Conservation (phyloP, 2,888 invertebrate species). For the Catotricha subobsoleta region DNA sequence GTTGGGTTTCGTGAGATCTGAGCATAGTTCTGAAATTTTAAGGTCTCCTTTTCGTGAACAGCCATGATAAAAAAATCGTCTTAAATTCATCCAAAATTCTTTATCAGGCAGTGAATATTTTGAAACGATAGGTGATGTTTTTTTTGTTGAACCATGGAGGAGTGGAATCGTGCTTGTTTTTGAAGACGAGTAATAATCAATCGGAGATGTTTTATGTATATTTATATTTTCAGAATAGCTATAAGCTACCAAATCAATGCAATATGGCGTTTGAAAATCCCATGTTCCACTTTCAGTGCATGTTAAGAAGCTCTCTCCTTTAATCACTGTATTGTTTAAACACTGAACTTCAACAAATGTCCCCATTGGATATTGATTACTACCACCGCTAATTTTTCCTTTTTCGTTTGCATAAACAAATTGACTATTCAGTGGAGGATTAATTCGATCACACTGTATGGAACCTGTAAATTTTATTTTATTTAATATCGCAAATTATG, state of each 20-base stretch:
- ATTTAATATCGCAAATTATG: neutral
- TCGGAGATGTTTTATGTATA: no score
- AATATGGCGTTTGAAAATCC: constrained; percentile 23
- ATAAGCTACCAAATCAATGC: neutral
- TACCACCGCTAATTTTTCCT: constrained; percentile 12
- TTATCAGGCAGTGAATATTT: constrained; percentile 5
- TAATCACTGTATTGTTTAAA: constrained; percentile 25
- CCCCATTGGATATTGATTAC: constrained; percentile 20
- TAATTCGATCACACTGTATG: constrained; percentile 22
- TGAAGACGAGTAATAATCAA: no score
- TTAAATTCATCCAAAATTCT: constrained; percentile 11
- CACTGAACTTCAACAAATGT: constrained; percentile 37
- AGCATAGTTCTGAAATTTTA: neutral
- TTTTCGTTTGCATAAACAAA: constrained; percentile 25
- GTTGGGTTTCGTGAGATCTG: neutral
- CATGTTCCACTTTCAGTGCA: constrained; percentile 37
- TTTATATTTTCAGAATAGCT: neutral
- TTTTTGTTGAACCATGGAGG: no score
- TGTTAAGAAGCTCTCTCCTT: constrained; percentile 31
- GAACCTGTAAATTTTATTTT: constrained; percentile 13
- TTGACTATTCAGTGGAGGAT: constrained; percentile 21
- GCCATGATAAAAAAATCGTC: constrained; percentile 10
- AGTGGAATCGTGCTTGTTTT: no score
- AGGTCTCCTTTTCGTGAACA: constrained; percentile 6
- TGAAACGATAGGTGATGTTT: no score